Conservation (phyloP, 2,113 vertebrate genomes). For the Myiopsitta monachus region DNA sequence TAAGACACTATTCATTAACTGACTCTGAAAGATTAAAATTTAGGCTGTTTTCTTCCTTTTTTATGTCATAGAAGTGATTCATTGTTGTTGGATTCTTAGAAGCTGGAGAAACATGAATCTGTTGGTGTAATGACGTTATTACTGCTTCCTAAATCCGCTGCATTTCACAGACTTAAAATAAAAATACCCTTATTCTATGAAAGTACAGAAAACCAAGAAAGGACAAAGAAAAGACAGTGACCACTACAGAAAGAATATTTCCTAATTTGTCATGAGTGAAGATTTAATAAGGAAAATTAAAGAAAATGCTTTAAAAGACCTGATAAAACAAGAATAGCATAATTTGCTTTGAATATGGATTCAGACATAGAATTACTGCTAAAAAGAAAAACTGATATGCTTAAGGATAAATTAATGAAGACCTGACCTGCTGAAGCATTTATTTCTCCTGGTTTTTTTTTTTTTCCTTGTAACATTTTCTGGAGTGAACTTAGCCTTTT, state of each 20-base stretch:
- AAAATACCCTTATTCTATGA: background rate
- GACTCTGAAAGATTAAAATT: background rate
- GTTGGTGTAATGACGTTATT: rapidly evolving
- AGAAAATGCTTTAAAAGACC: background rate
- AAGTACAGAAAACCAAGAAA: background rate
- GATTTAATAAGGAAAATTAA: background rate
- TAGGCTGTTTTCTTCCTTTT: background rate
- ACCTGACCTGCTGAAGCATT: background rate
- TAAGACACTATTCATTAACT: background rate
- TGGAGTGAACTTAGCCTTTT: background rate
- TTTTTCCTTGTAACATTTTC: background rate
- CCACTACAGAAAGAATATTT: background rate
- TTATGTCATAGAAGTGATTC: background rate
- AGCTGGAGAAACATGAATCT: background rate
- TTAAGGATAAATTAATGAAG: background rate
- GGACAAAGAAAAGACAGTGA: background rate
- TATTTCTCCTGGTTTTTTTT: background rate
- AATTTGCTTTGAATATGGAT: background rate
- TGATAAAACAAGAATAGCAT: background rate
- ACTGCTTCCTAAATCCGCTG: background rate
- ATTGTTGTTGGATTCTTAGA: background rate
- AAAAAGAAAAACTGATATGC: background rate
- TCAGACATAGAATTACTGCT: background rate
- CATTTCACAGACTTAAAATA: background rate
- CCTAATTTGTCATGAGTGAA: rapidly evolving